These are phyloP conservation scores for Leptinotarsa defecta DNA, from an alignment of 1,140 invertebrate genomes.

Conservation along the genomic window DNA sequence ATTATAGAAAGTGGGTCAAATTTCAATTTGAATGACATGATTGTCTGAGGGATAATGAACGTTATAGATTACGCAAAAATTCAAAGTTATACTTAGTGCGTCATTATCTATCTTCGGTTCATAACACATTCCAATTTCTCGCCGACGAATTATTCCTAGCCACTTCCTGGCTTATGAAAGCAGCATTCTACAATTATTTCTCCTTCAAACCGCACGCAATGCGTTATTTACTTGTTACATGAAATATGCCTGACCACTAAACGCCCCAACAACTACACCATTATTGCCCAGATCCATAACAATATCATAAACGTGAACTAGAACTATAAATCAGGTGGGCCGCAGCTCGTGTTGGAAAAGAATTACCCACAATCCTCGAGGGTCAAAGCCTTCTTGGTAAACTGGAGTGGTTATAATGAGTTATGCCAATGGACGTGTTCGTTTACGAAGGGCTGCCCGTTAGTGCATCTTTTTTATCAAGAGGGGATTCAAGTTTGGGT, in stretches of 20 bases:
- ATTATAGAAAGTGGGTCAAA: too few species aligned
- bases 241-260: conserved; percentile 3
- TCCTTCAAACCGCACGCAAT: conserved; percentile 1
- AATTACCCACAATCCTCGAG: conserved; percentile 7
- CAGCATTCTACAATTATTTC: background rate
- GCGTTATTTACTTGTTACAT: conserved; percentile 6
- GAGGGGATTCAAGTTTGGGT: too few species aligned
- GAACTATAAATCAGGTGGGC: conserved; percentile 2
- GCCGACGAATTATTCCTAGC: background rate
- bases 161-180: background rate
- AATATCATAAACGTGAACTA: conserved; percentile 8
- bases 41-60: too few species aligned
- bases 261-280: background rate
- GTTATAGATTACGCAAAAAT: too few species aligned
- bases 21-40: too few species aligned
- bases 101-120: too few species aligned
- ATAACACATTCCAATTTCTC: too few species aligned
- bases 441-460: background rate
- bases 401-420: conserved; percentile 5
- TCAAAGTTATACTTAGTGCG: too few species aligned
- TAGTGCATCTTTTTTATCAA: too few species aligned
- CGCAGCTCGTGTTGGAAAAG: background rate
- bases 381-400: background rate
- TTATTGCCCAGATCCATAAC: conserved; percentile 6
- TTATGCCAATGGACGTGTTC: background rate